Evolutionary conservation across 2,113 vertebrate species (phyloP).

Genomic region (Excalfactoria chinensis): DNA sequence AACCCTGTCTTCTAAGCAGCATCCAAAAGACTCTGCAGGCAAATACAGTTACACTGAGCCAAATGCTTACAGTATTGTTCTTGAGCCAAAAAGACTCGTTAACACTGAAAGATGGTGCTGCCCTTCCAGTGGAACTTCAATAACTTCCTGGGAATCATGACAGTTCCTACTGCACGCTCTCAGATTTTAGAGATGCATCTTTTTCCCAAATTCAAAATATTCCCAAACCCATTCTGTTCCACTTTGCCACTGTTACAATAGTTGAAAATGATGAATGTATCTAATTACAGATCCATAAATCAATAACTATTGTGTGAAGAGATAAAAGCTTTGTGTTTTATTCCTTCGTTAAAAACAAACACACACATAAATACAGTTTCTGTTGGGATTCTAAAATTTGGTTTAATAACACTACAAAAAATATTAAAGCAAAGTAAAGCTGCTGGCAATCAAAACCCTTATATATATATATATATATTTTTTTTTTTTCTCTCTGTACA

Average conservation of each 20-base stretch:
- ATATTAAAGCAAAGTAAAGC: constrained; percentile 27
- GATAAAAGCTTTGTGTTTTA: background rate
- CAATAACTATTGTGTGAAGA: background rate
- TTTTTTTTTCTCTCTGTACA: background rate
- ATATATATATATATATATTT: no score
- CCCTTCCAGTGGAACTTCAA: background rate
- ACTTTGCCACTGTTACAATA: background rate
- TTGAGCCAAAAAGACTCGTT: background rate
- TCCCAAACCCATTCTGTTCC: background rate
- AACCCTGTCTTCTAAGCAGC: background rate
- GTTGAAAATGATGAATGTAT: background rate
- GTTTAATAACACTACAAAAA: background rate
- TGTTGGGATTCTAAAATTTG: background rate
- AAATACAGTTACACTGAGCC: background rate
- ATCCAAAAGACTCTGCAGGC: background rate
- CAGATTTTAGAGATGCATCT: background rate
- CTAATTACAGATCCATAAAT: background rate
- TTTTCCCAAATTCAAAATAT: background rate
- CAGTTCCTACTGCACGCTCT: background rate
- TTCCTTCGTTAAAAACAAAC: background rate
- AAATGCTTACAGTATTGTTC: background rate
- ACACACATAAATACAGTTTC: background rate
- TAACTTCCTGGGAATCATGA: background rate
- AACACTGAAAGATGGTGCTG: background rate
- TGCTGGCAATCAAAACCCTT: background rate